Evolutionary conservation across 2,797 vertebrate genomes (phyloP).

Genomic region (Todus mexicanus): DNA sequence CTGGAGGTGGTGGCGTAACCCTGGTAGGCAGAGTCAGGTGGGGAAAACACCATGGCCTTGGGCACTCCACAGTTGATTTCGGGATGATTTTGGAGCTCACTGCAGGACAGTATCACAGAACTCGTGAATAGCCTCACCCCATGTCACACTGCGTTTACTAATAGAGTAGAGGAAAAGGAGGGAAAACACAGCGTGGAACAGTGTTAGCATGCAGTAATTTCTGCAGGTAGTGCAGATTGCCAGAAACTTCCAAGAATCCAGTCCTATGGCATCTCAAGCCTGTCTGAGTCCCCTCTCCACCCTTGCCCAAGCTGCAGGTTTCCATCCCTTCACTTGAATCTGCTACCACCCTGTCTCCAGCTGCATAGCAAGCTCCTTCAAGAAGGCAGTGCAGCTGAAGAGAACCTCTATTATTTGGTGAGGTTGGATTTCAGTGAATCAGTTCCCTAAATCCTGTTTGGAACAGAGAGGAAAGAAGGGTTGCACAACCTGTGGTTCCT

Average conservation of each 20-base stretch:
- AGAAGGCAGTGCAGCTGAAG: background rate
- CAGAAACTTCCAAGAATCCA: background rate
- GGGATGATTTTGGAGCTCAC: background rate
- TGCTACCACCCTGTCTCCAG: background rate
- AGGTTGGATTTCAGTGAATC: background rate
- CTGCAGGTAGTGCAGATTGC: background rate
- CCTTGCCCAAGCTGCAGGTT: background rate
- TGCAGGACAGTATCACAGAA: background rate
- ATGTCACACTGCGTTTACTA: background rate
- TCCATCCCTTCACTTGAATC: background rate
- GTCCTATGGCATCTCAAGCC: background rate
- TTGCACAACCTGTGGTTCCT: background rate
- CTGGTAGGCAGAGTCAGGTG: background rate
- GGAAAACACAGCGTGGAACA: background rate
- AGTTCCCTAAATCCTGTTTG: background rate
- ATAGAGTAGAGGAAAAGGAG: background rate
- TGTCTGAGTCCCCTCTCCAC: background rate
- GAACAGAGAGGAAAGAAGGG: background rate
- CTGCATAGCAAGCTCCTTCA: background rate
- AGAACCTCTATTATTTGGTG: background rate
- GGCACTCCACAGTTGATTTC: background rate
- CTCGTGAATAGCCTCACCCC: background rate
- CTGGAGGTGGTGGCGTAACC: background rate
- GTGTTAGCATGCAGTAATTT: background rate
- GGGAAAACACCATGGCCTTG: fast-evolving